Evolutionary conservation across 2,888 invertebrate species (phyloP).

Genomic region (Leucophora obtusa): DNA sequence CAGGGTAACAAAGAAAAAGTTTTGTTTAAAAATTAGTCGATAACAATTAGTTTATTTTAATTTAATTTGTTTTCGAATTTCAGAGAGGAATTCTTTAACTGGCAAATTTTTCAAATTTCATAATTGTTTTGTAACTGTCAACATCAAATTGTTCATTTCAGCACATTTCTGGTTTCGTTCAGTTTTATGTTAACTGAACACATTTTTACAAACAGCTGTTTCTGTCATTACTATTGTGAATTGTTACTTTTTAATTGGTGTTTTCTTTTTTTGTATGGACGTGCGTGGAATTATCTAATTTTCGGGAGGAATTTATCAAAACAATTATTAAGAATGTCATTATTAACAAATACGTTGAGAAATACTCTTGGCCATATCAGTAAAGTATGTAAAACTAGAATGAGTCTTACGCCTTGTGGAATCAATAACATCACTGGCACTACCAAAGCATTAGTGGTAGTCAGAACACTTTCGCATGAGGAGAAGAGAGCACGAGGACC

Average conservation of each 20-base stretch:
- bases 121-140: too few relatives aligned
- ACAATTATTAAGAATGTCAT: conserved; percentile 54
- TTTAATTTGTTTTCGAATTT: too few relatives aligned
- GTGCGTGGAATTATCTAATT: conserved; percentile 46
- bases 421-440: conserved; percentile 39
- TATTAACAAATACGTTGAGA: conserved; percentile 53
- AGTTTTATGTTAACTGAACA: neutral
- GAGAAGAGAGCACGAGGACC: conserved; percentile 79
- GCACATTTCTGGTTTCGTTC: neutral
- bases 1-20: too few relatives aligned
- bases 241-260: neutral
- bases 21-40: too few relatives aligned
- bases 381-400: conserved; percentile 36
- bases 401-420: conserved; percentile 9
- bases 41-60: too few relatives aligned
- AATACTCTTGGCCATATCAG: conserved; percentile 17
- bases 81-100: too few relatives aligned
- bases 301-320: conserved; percentile 5
- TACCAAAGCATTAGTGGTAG: neutral
- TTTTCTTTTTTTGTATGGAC: neutral
- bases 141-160: neutral
- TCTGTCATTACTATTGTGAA: conserved; percentile 33
- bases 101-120: too few relatives aligned
- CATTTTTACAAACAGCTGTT: neutral
- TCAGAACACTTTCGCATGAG: conserved; percentile 81